Conservation (phyloP, 1,140 invertebrate genomes). For the Drosophila nasuta region DNA sequence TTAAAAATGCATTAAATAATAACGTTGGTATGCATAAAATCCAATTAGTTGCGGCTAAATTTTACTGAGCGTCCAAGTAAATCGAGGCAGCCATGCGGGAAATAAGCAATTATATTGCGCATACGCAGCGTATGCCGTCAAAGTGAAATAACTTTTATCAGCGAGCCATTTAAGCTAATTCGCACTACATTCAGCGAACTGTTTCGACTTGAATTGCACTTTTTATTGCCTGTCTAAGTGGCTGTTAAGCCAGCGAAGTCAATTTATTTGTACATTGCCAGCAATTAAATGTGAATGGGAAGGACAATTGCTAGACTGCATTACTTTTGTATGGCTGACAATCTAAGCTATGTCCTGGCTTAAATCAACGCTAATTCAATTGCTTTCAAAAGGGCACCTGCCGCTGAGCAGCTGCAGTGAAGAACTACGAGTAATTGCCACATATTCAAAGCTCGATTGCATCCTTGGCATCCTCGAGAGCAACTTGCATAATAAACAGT, state of each 20-base stretch:
- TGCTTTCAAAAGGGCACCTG: constrained; percentile 70
- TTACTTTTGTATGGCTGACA: constrained; percentile 15
- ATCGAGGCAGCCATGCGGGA: neutral
- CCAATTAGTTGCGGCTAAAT: constrained; percentile 27
- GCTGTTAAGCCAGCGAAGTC: constrained; percentile 50
- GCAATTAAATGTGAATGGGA: constrained; percentile 48
- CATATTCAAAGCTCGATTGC: constrained; percentile 32
- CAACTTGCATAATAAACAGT: constrained; percentile 41
- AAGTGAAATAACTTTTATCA: neutral
- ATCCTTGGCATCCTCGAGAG: constrained; percentile 7
- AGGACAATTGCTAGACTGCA: constrained; percentile 52
- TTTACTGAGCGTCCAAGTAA: neutral
- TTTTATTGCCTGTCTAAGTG: constrained; percentile 47
- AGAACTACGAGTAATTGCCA: constrained; percentile 27
- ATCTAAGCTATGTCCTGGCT: constrained; percentile 15
- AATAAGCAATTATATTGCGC: constrained; percentile 26
- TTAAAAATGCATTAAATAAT: constrained; percentile 27
- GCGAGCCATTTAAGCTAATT: constrained; percentile 24
- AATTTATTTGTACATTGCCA: constrained; percentile 44
- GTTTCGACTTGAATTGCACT: neutral
- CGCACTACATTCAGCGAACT: neutral
- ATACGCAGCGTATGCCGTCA: constrained; percentile 25
- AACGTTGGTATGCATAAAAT: constrained; percentile 24
- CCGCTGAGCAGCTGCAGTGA: constrained; percentile 26
- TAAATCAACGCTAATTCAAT: constrained; percentile 79